phyloP scores from a whole-genome alignment of 1,140 invertebrate species.

The Gerris buenoi region DNA sequence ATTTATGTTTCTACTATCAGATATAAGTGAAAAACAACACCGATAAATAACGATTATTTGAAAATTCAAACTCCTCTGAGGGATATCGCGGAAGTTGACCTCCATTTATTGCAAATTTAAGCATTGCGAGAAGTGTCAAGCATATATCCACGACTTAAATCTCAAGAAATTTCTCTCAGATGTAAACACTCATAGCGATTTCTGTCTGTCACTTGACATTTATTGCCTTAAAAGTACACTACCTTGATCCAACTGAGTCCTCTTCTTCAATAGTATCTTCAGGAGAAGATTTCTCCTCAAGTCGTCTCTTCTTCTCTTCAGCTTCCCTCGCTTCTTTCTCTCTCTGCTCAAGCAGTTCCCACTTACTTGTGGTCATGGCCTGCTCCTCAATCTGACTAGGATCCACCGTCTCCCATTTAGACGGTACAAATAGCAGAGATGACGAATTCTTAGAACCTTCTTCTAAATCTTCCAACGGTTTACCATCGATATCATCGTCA shows the following conservation, averaged over 20 bases:
- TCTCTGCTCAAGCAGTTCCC: conserved; percentile 52
- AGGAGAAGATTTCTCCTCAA: conserved; percentile 14
- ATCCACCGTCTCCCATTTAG: conserved; percentile 92
- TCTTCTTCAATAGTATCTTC: conserved; percentile 13
- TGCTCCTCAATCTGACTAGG: conserved; percentile 69
- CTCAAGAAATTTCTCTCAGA: too few species aligned
- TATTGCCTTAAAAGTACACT: too few species aligned
- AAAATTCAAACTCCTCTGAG: too few species aligned
- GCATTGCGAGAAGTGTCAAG: too few species aligned
- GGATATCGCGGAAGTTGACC: too few species aligned
- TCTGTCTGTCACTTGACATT: too few species aligned
- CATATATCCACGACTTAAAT: too few species aligned
- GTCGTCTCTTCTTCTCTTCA: conserved; percentile 6
- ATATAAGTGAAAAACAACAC: neutral
- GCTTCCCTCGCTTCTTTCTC: conserved; percentile 6
- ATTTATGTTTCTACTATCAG: too few species aligned
- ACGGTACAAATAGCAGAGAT: conserved; percentile 49
- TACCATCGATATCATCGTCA: conserved; percentile 71
- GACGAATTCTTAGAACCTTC: conserved; percentile 34
- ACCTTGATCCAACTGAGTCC: conserved; percentile 2
- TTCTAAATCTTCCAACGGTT: conserved; percentile 43
- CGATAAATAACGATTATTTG: neutral
- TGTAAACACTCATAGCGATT: too few species aligned
- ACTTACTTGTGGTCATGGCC: conserved; percentile 77
- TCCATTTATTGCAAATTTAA: too few species aligned